A percentile compares a stretch with the other conserved stretches of the same genome.
These are phyloP conservation scores for Sebastes hubbsi DNA, from an alignment of 2,797 vertebrate genomes.

Conservation along the genomic window DNA sequence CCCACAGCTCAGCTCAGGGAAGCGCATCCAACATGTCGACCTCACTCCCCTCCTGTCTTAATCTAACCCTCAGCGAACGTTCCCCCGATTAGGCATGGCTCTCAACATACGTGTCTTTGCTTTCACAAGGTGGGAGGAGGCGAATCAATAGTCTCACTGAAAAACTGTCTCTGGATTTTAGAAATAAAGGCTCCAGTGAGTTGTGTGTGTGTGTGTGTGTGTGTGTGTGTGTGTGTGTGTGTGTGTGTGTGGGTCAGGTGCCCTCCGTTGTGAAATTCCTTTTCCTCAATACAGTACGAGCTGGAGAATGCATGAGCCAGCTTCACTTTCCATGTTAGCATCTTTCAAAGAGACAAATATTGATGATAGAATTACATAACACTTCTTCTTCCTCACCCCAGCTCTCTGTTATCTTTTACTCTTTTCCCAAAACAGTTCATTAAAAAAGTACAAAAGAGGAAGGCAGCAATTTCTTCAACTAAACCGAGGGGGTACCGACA, in stretches of 20 bases:
- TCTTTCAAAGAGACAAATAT: constrained; percentile 49
- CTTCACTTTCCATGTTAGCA: constrained; percentile 11
- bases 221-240: neutral
- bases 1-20: too few species aligned
- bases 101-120: constrained; percentile 57
- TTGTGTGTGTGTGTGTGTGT: neutral
- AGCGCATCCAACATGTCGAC: too few species aligned
- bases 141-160: constrained; percentile 49
- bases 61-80: too few species aligned
- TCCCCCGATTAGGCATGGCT: constrained; percentile 58
- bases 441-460: constrained; percentile 56
- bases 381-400: constrained; percentile 12
- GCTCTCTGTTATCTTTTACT: constrained; percentile 29
- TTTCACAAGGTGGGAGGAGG: constrained; percentile 46
- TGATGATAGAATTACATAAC: constrained; percentile 39
- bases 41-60: too few species aligned
- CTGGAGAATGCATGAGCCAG: neutral
- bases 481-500: constrained; percentile 19
- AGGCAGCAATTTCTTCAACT: constrained; percentile 14
- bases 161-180: constrained; percentile 26
- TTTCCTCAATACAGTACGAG: neutral
- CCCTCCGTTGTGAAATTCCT: constrained; percentile 18
- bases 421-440: constrained; percentile 65
- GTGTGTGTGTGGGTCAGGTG: neutral
- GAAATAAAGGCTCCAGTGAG: constrained; percentile 10